phyloP scores from a whole-genome alignment of 2,113 vertebrate species.

The Ammodytes dubius region DNA sequence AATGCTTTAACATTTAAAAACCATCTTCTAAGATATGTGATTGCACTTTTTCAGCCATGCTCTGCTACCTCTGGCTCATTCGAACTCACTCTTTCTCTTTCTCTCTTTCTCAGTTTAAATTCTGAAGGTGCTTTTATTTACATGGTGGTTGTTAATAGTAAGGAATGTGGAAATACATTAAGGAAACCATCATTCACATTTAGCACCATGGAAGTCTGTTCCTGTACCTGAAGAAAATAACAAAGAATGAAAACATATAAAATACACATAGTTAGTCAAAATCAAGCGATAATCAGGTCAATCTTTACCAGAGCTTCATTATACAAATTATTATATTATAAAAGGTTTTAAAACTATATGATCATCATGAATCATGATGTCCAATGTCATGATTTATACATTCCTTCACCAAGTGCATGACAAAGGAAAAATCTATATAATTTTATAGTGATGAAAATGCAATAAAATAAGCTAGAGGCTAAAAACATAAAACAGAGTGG shows the following conservation, averaged over 20 bases:
- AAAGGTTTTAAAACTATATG: neutral
- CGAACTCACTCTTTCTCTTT: neutral
- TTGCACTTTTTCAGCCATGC: slow-evolving; percentile 16
- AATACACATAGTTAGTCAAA: neutral
- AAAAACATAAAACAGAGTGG: neutral
- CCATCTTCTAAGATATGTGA: slow-evolving; percentile 21
- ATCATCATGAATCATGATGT: too few relatives aligned
- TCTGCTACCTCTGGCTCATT: neutral
- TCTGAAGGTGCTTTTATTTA: neutral
- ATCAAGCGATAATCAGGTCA: neutral
- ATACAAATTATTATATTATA: neutral
- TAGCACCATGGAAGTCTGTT: neutral
- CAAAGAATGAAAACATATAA: neutral
- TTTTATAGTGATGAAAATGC: neutral
- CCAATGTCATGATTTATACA: too few relatives aligned
- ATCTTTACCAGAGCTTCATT: too few relatives aligned
- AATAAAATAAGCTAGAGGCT: neutral
- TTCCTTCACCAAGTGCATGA: neutral
- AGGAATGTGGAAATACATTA: neutral
- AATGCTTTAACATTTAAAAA: slow-evolving; percentile 11
- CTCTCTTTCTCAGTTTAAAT: neutral
- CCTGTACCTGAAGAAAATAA: neutral
- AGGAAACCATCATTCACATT: neutral
- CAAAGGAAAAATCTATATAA: neutral
- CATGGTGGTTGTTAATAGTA: neutral